Evolutionary conservation across 23 tunicate genomes (phyloP).

Genomic region (Phallusia fumigata): DNA sequence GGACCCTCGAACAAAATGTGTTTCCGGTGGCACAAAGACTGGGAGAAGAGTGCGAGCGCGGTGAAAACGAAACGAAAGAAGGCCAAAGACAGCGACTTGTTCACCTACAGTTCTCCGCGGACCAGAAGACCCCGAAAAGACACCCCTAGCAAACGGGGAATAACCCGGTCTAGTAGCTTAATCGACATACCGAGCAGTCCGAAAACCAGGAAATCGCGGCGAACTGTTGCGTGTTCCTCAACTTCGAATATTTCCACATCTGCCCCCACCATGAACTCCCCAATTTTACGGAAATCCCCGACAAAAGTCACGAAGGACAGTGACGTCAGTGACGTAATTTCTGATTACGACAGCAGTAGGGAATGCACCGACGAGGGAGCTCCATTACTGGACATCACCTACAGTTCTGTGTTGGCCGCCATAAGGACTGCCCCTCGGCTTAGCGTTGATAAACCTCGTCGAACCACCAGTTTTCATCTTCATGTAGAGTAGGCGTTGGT

Average conservation of each 20-base stretch:
- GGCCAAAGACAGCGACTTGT: not conserved
- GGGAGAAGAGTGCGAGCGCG: conserved; percentile 8
- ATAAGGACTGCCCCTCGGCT: not conserved
- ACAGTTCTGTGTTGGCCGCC: not conserved
- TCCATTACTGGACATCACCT: not conserved
- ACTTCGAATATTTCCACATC: not conserved
- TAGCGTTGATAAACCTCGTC: not conserved
- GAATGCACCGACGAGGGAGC: not conserved
- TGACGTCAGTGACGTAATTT: not conserved
- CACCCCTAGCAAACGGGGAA: not conserved
- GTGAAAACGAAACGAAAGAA: not conserved
- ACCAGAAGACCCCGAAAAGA: not conserved
- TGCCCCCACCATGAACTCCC: not conserved
- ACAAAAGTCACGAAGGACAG: not conserved
- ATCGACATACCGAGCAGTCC: not conserved
- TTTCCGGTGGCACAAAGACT: conserved; percentile 28
- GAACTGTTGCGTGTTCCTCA: not conserved
- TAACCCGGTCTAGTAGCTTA: not conserved
- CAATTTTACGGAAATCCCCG: not conserved
- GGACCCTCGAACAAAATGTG: conserved; percentile 17
- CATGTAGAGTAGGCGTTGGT: not conserved
- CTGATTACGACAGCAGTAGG: conserved; percentile 7
- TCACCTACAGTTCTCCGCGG: not conserved
- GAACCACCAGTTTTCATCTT: not conserved
- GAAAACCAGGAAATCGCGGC: not conserved